These are phyloP conservation scores for Thymelicus lineola DNA, from an alignment of 2,888 invertebrate species.

Conservation along the genomic window DNA sequence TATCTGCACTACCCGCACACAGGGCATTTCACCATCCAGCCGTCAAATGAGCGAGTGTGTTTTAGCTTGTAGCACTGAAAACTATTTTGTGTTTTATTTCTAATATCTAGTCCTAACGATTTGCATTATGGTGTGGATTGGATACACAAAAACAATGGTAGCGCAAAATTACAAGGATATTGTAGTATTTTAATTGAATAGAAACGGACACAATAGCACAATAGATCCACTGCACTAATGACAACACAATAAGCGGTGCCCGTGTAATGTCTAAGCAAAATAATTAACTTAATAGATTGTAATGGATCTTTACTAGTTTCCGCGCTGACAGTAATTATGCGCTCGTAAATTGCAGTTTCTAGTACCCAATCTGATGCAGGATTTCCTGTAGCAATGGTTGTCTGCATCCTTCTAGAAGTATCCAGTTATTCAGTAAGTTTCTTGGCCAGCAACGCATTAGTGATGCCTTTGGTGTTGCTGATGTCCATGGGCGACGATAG, in stretches of 20 bases:
- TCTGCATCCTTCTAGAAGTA: slow-evolving; percentile 55
- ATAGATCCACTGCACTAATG: slow-evolving; percentile 14
- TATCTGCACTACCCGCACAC: too few relatives aligned
- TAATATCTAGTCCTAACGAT: too few relatives aligned
- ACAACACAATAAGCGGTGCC: slow-evolving; percentile 17
- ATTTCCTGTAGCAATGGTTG: slow-evolving; percentile 48
- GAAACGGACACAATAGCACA: slow-evolving; percentile 3
- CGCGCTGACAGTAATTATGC: slow-evolving; percentile 41
- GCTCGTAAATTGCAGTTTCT: slow-evolving; percentile 39
- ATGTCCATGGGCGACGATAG: too few relatives aligned
- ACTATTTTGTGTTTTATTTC: too few relatives aligned
- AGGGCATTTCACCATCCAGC: too few relatives aligned
- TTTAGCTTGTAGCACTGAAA: too few relatives aligned
- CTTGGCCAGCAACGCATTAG: too few relatives aligned
- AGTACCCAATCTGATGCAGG: slow-evolving; percentile 47
- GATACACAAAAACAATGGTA: not conserved
- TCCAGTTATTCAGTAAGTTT: too few relatives aligned
- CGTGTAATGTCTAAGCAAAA: slow-evolving; percentile 14
- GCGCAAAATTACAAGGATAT: not conserved
- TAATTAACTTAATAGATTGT: slow-evolving; percentile 13
- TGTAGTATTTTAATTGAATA: slow-evolving; percentile 1
- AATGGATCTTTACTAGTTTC: slow-evolving; percentile 8
- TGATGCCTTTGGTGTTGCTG: too few relatives aligned
- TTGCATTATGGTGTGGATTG: too few relatives aligned
- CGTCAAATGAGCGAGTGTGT: too few relatives aligned